Base-by-base conservation (phyloP, 2,113 vertebrate genomes). In the Catharus bicknelli region DNA sequence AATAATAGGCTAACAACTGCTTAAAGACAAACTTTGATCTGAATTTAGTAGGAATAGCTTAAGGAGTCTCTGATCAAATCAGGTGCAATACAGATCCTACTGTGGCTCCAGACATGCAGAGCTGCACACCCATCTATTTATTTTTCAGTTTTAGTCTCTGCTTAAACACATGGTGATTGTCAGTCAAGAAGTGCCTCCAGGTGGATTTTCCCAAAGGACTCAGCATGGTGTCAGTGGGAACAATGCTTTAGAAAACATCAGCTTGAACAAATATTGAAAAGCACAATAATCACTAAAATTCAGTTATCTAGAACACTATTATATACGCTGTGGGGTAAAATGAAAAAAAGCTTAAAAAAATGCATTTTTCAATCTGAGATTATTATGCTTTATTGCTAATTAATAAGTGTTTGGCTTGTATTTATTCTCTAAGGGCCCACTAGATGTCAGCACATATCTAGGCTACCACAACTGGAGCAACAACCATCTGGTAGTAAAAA, bases 401-500 rank as follows among this genome's bases (percentile, higher is more conserved):
- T 83, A 90, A 38, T 53, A 34, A 30, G 22, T 3, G 0, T 67
- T 78, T 67, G 50, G 51, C 21, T 32, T 42, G 9, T 26, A 61
- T 73, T 67, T 62, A 62, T 88, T 95, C 79, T 55, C 19, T 40
- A 5, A 30, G 43, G 79, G 61, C 55, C 96, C 97, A 96, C 96
- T 97, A 98, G 97, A 90, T 97, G 97, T 97, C 97, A 97, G 96
- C 92, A 85, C 74, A 20, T 62, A 45, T 75, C 58, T 25, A 78
- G 36, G 16, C 57, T 73, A 73, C 42, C 50, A 50, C 53, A 82
- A 32, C 30, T 4, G 29, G 27, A 70, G 45, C 85, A 66, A 8
- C 86, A 96, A 95, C n/a, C 85, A 61, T 97, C 95, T 94, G 97
- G 96, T 94, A 94, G 96, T 93, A n/a, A 93, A 96, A 95, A 95